These are phyloP conservation scores for Centruroides sculpturatus DNA, from an alignment of 1,140 invertebrate species.

Conservation along the genomic window DNA sequence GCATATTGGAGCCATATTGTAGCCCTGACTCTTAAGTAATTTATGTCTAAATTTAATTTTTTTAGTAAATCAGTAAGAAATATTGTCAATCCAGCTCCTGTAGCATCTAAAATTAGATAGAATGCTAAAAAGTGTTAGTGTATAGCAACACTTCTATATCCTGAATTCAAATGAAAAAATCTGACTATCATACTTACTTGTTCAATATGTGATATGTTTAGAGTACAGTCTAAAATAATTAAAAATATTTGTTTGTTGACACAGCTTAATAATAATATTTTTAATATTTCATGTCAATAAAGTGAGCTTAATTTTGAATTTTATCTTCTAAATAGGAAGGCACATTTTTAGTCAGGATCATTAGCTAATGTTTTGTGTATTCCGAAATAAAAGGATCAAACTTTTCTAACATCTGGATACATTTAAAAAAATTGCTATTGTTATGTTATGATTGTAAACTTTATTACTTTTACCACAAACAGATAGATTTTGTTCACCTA, in stretches of 20 bases:
- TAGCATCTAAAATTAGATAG: not conserved
- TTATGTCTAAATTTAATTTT: not conserved
- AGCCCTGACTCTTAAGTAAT: constrained; percentile 16
- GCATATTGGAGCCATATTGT: constrained; percentile 21
- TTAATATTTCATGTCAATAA: not conserved
- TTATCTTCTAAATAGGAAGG: not conserved
- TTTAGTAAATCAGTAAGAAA: not conserved
- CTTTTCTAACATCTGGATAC: not conserved
- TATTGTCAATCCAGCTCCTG: not conserved
- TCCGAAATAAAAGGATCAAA: not conserved
- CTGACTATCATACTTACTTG: not conserved
- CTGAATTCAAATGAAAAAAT: not conserved
- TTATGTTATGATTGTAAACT: not conserved
- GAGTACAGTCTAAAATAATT: not conserved
- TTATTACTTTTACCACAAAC: not conserved
- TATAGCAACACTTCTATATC: not conserved
- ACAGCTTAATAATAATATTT: not conserved
- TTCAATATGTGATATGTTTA: constrained; percentile 1
- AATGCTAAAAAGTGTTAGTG: not conserved
- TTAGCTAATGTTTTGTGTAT: not conserved
- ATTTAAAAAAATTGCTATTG: not conserved
- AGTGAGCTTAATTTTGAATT: not conserved
- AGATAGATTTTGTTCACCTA: not conserved
- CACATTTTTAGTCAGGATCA: not conserved
- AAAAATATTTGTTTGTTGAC: not conserved